A percentile compares a stretch with the other conserved stretches of the same genome.
phyloP scores from a whole-genome alignment of 1,140 invertebrate species.

The Panagrolaimus sp. region DNA sequence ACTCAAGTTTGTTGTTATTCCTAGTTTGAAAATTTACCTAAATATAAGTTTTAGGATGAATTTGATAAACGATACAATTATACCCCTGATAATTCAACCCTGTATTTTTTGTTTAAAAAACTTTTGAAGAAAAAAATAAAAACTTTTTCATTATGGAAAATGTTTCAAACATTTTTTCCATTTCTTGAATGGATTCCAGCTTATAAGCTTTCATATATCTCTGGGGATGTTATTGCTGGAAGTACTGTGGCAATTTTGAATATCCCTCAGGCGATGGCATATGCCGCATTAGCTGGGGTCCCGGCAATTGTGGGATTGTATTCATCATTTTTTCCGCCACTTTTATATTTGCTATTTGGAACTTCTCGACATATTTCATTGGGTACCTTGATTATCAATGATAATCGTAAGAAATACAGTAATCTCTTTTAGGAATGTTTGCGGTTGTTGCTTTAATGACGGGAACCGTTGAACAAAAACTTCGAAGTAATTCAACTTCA shows the following conservation, averaged over 20 bases:
- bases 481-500: not conserved
- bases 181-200: not conserved
- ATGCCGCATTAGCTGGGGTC: slow-evolving; percentile 77
- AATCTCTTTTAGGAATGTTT: not conserved
- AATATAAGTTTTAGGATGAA: slow-evolving; percentile 3
- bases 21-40: not conserved
- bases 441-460: slow-evolving; percentile 2
- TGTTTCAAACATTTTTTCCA: not conserved
- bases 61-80: slow-evolving; percentile 6
- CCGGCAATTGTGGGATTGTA: slow-evolving; percentile 82
- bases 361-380: slow-evolving; percentile 85
- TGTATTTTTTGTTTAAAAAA: not conserved
- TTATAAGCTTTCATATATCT: slow-evolving; percentile 7
- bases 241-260: not conserved
- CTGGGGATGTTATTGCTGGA: not conserved
- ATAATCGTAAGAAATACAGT: too few species aligned
- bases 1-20: not conserved
- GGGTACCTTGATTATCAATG: slow-evolving; percentile 64
- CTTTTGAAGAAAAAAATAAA: not conserved
- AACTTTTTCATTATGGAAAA: not conserved
- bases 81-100: not conserved
- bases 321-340: slow-evolving; percentile 84
- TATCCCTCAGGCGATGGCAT: slow-evolving; percentile 73
- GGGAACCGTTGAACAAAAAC: not conserved
- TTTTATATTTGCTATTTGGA: slow-evolving; percentile 80